phyloP scores from a whole-genome alignment of 2,797 vertebrate genomes.

The Melanotaenia pygmaea region DNA sequence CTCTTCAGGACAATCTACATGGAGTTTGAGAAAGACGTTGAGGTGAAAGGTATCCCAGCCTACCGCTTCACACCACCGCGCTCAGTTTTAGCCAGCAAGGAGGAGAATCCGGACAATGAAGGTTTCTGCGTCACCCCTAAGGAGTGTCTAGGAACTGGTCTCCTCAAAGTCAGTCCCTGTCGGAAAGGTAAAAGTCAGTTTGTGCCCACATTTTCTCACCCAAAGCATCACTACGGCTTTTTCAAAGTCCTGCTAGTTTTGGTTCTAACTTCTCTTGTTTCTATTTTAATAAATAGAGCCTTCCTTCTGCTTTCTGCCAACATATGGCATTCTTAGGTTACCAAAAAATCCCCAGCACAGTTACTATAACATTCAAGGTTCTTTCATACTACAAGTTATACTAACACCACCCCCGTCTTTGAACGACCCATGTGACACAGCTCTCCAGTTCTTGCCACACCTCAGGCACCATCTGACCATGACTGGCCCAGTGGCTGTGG shows the following conservation, averaged over 20 bases:
- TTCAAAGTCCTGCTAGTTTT: not conserved
- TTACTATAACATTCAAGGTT: slow-evolving; percentile 9
- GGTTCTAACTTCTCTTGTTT: not conserved
- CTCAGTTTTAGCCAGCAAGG: slow-evolving; percentile 80
- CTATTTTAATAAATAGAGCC: not conserved
- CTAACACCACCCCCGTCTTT: slow-evolving; percentile 21
- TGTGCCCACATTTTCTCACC: slow-evolving; percentile 3
- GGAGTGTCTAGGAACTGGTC: slow-evolving; percentile 82
- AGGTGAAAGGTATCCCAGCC: slow-evolving; percentile 83
- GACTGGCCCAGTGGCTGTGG: slow-evolving; percentile 49
- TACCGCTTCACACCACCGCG: slow-evolving; percentile 84
- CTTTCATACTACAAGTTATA: slow-evolving; percentile 15
- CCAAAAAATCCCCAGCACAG: not conserved
- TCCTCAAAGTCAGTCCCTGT: slow-evolving; percentile 85
- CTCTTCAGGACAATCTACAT: slow-evolving; percentile 83
- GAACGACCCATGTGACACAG: slow-evolving; percentile 67
- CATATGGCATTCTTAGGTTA: not conserved
- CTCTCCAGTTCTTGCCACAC: slow-evolving; percentile 38
- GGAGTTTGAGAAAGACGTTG: slow-evolving; percentile 84
- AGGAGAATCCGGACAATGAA: slow-evolving; percentile 82
- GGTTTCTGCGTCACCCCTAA: slow-evolving; percentile 80
- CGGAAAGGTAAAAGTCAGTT: slow-evolving; percentile 76
- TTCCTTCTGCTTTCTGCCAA: not conserved
- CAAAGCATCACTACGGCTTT: not conserved
- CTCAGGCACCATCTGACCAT: slow-evolving; percentile 62